phyloP scores from a whole-genome alignment of 2,797 vertebrate genomes.

The Delichon dasypus region DNA sequence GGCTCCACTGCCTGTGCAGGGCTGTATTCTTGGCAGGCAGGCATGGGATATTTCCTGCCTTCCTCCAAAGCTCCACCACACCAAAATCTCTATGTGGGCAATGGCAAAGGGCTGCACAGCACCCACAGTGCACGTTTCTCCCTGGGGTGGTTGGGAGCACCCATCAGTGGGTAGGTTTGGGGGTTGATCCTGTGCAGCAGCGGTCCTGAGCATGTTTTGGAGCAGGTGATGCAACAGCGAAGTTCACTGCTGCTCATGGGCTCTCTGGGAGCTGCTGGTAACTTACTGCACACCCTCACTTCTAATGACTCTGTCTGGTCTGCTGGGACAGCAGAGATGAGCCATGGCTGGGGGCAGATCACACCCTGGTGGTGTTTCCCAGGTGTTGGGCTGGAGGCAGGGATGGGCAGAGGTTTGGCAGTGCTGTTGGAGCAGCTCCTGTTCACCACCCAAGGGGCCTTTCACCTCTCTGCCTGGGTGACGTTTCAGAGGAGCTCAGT shows the following conservation, averaged over 20 bases:
- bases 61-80: not conserved
- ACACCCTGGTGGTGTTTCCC: not conserved
- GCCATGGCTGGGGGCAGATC: fast-evolving
- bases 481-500: not conserved
- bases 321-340: not conserved
- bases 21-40: not conserved
- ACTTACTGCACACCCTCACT: not conserved
- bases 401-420: not conserved
- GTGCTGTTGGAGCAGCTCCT: not conserved
- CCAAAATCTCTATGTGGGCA: not conserved
- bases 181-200: not conserved
- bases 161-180: not conserved
- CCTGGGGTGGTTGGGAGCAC: not conserved
- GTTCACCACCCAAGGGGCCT: not conserved
- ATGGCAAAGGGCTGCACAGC: not conserved
- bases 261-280: fast-evolving
- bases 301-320: not conserved
- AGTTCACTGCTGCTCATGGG: fast-evolving
- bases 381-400: not conserved
- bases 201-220: not conserved
- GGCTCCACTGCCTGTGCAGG: not conserved
- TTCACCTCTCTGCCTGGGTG: not conserved
- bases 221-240: not conserved
- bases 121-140: not conserved
- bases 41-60: not conserved